Base-by-base conservation (phyloP, 2,888 invertebrate genomes). In the Sphecodes monilicornis region DNA sequence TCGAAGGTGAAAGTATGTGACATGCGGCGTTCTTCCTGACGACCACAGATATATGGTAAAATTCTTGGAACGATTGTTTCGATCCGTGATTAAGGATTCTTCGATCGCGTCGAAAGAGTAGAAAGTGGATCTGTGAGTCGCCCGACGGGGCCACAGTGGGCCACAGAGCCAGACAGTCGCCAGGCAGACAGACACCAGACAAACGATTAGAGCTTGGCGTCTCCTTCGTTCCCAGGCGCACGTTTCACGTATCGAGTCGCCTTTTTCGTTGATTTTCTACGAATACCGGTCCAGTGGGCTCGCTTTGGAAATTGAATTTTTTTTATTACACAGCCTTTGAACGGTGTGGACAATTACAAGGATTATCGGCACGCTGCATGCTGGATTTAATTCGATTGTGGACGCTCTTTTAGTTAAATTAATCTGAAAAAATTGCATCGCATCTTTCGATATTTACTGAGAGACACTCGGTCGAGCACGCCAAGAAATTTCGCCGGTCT, bases 161-260 rank as follows among this genome's bases (percentile, higher is more conserved):
- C 54, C 80, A 70, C 74, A 78, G 57, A 85, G 82, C 85, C 91
- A 91, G 91, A 90, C 90, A 89, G 91, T 90, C 89, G 90, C 91
- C 91, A 91, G 91, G 91, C 91, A 89, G 87, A 85, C 90, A 86
- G 92, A 89, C 90, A 90, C 89, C 91, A 89, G 89, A 86, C 87
- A 80, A 85, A 88, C 88, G 87, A 81, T 87, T 79, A 71, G 83
- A 70, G 70, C 29, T 68, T 72, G 75, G 66, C 82, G 46, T 71
- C 83, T 74, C 70, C 69, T 36, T 36, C 36, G 68, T 69, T 75
- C 80, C 72, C 78, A 22, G 73, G 60, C 80, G 77, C 76, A 60
- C 60, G 71, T 84, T 80, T 82, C 76, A 57, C 76, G 71, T 50
- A 54, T 70, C 36, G 11, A 18, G 76, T 43, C 39, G 68, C n/a